These are phyloP conservation scores for Leptocoma aspasia DNA, from an alignment of 2,113 vertebrate species.

Conservation along the genomic window DNA sequence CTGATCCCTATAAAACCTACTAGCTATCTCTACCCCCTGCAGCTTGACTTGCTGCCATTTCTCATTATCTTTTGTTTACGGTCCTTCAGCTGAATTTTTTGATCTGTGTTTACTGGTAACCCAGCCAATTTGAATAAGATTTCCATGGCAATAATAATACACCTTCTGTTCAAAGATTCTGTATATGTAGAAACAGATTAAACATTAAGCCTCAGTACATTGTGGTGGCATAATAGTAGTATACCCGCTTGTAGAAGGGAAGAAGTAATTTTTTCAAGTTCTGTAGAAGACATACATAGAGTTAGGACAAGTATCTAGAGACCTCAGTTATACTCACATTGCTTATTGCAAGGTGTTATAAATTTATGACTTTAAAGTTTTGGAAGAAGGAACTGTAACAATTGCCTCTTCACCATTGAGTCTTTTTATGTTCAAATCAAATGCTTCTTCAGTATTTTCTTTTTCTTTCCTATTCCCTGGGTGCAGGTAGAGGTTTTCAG, in stretches of 20 bases:
- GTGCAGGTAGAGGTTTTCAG: background rate
- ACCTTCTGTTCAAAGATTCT: background rate
- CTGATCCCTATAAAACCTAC: background rate
- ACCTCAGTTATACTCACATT: background rate
- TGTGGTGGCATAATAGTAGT: background rate
- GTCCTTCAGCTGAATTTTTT: conserved; percentile 1
- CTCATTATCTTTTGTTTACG: conserved; percentile 33
- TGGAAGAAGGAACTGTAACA: background rate
- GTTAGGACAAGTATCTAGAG: background rate
- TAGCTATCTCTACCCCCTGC: background rate
- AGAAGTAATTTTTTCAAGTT: background rate
- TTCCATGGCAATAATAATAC: background rate
- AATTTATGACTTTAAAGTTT: background rate
- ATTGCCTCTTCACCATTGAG: background rate
- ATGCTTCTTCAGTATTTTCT: background rate
- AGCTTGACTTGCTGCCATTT: conserved; percentile 11
- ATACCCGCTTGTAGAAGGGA: background rate
- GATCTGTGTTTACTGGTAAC: background rate
- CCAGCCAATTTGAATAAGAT: background rate
- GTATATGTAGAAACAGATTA: background rate
- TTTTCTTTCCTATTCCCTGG: background rate
- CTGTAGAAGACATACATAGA: background rate
- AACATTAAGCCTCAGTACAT: background rate
- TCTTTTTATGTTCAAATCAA: background rate
- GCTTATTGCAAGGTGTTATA: background rate